Base-by-base conservation (phyloP, 2,797 vertebrate species). In the Phyllotis vaccarum region DNA sequence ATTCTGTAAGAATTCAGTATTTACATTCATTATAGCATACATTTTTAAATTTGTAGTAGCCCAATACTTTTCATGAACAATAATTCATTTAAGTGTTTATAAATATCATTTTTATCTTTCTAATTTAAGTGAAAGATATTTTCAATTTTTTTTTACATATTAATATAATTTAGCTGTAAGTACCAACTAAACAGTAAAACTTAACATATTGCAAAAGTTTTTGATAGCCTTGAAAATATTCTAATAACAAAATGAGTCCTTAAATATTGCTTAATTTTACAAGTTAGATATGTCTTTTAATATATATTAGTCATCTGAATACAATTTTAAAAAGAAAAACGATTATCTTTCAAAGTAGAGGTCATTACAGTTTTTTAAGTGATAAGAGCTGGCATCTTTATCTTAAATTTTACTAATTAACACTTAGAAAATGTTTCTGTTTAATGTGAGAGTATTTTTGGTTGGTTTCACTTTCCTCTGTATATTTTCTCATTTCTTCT, bases 51-150 rank as follows among this genome's bases (percentile, higher is more conserved):
- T 58, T 54, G 27, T 64, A 62, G 13, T 60, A 10, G 4, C 46
- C 11, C 49, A 90, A 64, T 40, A 54, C 2, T 62, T 91, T 79
- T 58, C 91, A 92, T 70, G 88, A 91, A 58, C 52, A n/a, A 72
- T 49, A 79, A 29, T 52, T 29, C 54, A 86, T 85, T 92, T 17
- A 70, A 58, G 10, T 66, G 21, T 2, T 81, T 66, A 87, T n/a
- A 1, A 87, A 34, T 9, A 86, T 52, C 54, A 79, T 75, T 87
- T 56, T 64, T 83, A 22, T 62, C 56, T 78, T 68, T 16, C 49
- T 31, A 95, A 94, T 9, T 11, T 21, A 43, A 91, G n/a, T 91
- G 13, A 13, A 80, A 91, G 70, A 56, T 81, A 72, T 72, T 95
- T 89, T 31, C 80, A 19, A 4, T 3, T 92, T 90, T n/a, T 27